Evolutionary conservation across 2,888 invertebrate genomes (phyloP), one percentile per base, ranked within the genome.

Genomic region (Ophioninae sp.): DNA sequence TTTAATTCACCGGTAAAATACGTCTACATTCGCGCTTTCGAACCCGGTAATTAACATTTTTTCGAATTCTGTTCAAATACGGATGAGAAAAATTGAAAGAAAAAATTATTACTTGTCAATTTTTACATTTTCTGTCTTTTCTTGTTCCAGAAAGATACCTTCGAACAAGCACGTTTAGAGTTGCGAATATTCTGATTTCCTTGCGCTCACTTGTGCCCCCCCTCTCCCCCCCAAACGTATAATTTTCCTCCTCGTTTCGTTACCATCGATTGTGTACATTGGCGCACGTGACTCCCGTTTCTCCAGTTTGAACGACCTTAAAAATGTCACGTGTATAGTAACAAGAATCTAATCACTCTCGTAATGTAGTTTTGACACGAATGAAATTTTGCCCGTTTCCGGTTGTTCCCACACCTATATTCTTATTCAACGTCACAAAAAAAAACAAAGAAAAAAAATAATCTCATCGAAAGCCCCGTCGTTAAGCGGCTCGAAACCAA

Each of bases 371-470:
- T 69, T 23, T 50, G 50, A 21, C 39, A 74, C n/a, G 23, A 59
- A 39, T 20, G 30, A 30, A 30, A 20, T 75, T 75, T 67, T 57
- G 64, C 75, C 57, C 39, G 37, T 62, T 64, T 65, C 44, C 41
- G 56, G 50, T 37, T 74, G 62, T 37, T 37, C 37, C 59, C 20
- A 41, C 13, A n/a, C 17, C 13, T 30, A 20, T 72, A 20, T 20
- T 21, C n/a, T 21, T 30, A 39, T 72, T 39, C 39, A 37, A 23
- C 68, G 68, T 68, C 21, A 69, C 50, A 17, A 7, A 23, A 68
- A 30, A 56, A 6, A 30, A n/a, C n/a, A n/a, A n/a, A n/a, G n/a
- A n/a, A n/a, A 17, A 7, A 23, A 68, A 30, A 56, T 1, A 30
- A 30, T 30, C 30, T 39, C 21, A 21, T 75, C 57, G 50, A 37